phyloP scores from a whole-genome alignment of 2,797 vertebrate genomes.

The Sebastes miniatus region DNA sequence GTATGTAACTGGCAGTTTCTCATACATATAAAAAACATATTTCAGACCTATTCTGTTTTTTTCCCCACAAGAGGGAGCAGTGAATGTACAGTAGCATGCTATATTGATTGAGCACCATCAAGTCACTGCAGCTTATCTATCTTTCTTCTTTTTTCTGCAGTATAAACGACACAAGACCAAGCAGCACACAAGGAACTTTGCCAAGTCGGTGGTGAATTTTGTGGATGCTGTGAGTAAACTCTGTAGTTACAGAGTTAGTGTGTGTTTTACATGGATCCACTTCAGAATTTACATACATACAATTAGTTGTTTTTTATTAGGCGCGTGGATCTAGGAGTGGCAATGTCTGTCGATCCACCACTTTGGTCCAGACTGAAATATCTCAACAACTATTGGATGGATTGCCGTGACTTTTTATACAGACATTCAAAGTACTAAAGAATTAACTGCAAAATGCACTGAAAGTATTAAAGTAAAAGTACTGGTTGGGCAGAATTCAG shows the following conservation, averaged over 20 bases:
- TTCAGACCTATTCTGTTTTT: slow-evolving; percentile 9
- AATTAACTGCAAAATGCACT: neutral
- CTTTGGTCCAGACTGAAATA: neutral
- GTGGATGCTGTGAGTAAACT: slow-evolving; percentile 94
- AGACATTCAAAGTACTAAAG: neutral
- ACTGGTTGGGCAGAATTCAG: neutral
- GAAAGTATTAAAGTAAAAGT: neutral
- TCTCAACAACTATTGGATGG: neutral
- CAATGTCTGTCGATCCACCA: neutral
- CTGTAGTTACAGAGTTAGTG: slow-evolving; percentile 65
- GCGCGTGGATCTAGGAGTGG: neutral
- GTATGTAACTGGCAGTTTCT: slow-evolving; percentile 77
- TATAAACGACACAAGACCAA: slow-evolving; percentile 91
- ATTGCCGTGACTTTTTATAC: neutral
- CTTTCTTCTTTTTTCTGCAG: slow-evolving; percentile 71
- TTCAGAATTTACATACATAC: neutral
- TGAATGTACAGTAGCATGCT: neutral
- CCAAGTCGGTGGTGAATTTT: slow-evolving; percentile 96
- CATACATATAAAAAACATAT: neutral
- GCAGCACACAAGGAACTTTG: slow-evolving; percentile 91
- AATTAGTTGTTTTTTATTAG: neutral
- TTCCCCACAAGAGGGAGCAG: slow-evolving; percentile 48
- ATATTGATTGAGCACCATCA: neutral
- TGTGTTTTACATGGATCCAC: neutral
- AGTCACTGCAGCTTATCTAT: slow-evolving; percentile 7